These are phyloP conservation scores for Heteromormyrus szaboi DNA, from an alignment of 2,797 vertebrate species.

Conservation along the genomic window DNA sequence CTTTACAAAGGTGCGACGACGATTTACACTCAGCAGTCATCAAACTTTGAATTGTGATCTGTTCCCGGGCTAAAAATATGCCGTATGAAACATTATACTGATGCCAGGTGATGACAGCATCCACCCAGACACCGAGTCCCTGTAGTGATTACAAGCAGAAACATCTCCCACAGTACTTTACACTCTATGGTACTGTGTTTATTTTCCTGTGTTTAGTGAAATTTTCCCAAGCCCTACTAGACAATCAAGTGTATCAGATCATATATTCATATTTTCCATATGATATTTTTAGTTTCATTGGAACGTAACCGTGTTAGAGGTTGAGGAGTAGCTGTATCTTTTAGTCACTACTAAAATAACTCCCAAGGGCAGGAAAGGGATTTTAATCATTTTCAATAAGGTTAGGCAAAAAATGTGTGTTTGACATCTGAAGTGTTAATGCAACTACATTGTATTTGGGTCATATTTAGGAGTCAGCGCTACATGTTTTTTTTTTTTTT, in stretches of 20 bases:
- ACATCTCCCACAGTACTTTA: background rate
- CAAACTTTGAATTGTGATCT: background rate
- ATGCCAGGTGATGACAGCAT: background rate
- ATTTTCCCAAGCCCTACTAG: background rate
- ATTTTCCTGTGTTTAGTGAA: background rate
- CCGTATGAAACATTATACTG: background rate
- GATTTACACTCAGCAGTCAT: background rate
- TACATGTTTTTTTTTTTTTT: background rate
- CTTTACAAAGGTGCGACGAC: background rate
- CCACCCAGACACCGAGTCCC: background rate
- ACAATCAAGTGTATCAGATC: background rate
- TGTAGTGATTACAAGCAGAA: background rate
- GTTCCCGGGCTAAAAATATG: background rate
- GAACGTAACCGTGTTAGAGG: background rate
- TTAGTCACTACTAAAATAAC: background rate
- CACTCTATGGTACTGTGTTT: background rate
- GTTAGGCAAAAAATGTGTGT: background rate
- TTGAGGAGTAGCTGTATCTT: background rate
- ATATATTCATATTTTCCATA: background rate
- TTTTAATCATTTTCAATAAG: background rate
- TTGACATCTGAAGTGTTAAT: background rate
- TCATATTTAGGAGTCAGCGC: background rate
- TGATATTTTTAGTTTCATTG: background rate
- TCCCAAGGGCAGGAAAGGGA: background rate
- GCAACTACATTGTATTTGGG: background rate